Evolutionary conservation across 2,113 vertebrate species (phyloP), one percentile per base, ranked within the genome.

Genomic region (Athene cunicularia): DNA sequence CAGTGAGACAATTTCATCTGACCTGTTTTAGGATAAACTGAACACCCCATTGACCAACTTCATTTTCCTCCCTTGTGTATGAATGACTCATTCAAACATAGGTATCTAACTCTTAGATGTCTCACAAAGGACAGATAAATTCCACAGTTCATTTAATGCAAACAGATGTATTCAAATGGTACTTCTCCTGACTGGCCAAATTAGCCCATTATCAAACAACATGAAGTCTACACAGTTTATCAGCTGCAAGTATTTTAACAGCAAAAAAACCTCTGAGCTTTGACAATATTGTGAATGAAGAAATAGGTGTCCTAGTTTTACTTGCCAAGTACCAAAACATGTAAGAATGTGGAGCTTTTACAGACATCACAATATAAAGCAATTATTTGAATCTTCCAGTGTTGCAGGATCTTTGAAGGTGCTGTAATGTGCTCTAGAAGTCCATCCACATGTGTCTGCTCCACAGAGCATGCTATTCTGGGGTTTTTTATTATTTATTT

Each of bases 201-300:
- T 32, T 24, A 79, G 4, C 3, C 32, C n/a, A 64, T 74, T 89
- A 63, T 91, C 64, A 77, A 74, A 87, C 26, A 91, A 80, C 19
- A n/a, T 39, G 18, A 56, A 60, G 15, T 58, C 73, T 47, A 35
- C 12, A 28, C 8, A 45, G 21, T 77, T 77, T 52, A 79, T 30
- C 47, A 56, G 30, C 41, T 85, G 32, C 37, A 75, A 72, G 26
- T 33, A 88, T 58, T 86, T 80, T 72, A 90, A 80, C 63, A 86
- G 56, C 77, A 47, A 80, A 82, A 82, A 77, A 91, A 47, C 12
- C 39, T 64, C 41, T 96, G 75, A 92, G 33, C 10, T 92, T 91
- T 81, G 33, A 86, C n/a, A 67, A 67, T 72, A 81, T 26, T 66
- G 24, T 50, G 41, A 95, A 37, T 39, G 50, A 85, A 95, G 53